Percentiles rank a stretch among this genome's conserved stretches.
phyloP scores from a whole-genome alignment of 2,888 invertebrate species.

The Tridacna crocea region DNA sequence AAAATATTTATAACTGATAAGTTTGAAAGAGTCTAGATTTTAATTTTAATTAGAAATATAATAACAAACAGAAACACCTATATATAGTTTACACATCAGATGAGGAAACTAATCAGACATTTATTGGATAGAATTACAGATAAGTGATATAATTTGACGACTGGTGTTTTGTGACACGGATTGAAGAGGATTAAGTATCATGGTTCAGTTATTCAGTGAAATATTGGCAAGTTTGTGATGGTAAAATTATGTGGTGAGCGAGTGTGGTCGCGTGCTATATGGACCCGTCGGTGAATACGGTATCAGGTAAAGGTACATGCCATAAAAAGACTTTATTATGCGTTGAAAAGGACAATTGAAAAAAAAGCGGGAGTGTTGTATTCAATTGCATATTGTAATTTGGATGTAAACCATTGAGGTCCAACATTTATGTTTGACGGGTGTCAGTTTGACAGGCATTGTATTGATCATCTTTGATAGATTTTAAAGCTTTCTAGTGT shows the following conservation, averaged over 20 bases:
- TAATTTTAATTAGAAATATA: no score
- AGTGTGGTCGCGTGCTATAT: slow-evolving; percentile 14
- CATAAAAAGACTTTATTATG: slow-evolving; percentile 7
- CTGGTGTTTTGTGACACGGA: slow-evolving; percentile 4
- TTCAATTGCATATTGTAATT: slow-evolving; percentile 6
- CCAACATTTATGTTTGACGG: slow-evolving; percentile 4
- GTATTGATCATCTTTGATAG: slow-evolving; percentile 1
- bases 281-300: neutral
- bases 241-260: slow-evolving; percentile 4
- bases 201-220: neutral
- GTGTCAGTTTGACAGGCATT: slow-evolving; percentile 10
- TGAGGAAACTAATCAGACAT: slow-evolving; percentile 1
- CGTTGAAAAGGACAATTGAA: slow-evolving; percentile 9
- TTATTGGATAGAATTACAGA: slow-evolving; percentile 17
- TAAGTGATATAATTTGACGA: slow-evolving; percentile 10
- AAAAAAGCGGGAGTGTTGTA: neutral
- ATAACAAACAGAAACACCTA: no score
- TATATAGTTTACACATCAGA: neutral
- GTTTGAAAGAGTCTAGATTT: no score
- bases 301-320: neutral
- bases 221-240: neutral
- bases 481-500: neutral
- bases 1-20: no score
- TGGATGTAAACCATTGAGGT: slow-evolving; percentile 13
- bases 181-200: neutral